phyloP scores from a whole-genome alignment of 1,140 invertebrate species.

The Macrocentrus cingulum region DNA sequence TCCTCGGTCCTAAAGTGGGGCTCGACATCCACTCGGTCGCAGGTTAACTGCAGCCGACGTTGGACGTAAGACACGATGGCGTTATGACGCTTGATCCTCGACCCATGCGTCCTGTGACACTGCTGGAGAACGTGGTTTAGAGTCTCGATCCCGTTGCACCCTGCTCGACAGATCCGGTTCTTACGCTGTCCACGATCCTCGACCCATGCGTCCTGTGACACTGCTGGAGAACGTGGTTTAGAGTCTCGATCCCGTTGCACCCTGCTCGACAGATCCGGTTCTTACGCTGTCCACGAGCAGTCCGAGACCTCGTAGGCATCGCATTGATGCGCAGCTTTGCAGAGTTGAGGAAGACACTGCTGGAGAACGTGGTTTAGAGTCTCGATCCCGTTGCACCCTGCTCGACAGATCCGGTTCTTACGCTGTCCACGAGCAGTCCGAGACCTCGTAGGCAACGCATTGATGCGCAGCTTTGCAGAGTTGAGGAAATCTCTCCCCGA shows the following conservation, averaged over 20 bases:
- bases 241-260: conserved; percentile 12
- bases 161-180: conserved; percentile 30
- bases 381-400: conserved; percentile 23
- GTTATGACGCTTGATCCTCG: conserved; percentile 12
- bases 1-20: conserved; percentile 8
- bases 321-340: too few relatives aligned
- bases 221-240: conserved; percentile 16
- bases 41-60: not conserved
- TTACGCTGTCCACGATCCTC: conserved; percentile 11
- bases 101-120: conserved; percentile 21
- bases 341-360: too few relatives aligned
- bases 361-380: conserved; percentile 21
- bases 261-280: conserved; percentile 32
- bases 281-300: conserved; percentile 9
- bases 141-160: conserved; percentile 20
- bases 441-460: too few relatives aligned
- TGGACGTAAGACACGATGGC: conserved; percentile 1
- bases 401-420: conserved; percentile 26
- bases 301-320: conserved; percentile 1
- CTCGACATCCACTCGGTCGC: not conserved
- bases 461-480: too few relatives aligned
- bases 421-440: too few relatives aligned
- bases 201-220: conserved; percentile 21
- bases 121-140: conserved; percentile 17
- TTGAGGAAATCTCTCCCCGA: too few relatives aligned